These are phyloP conservation scores for Grammomys dolichurus DNA, from an alignment of 2,113 vertebrate genomes.

Conservation along the genomic window DNA sequence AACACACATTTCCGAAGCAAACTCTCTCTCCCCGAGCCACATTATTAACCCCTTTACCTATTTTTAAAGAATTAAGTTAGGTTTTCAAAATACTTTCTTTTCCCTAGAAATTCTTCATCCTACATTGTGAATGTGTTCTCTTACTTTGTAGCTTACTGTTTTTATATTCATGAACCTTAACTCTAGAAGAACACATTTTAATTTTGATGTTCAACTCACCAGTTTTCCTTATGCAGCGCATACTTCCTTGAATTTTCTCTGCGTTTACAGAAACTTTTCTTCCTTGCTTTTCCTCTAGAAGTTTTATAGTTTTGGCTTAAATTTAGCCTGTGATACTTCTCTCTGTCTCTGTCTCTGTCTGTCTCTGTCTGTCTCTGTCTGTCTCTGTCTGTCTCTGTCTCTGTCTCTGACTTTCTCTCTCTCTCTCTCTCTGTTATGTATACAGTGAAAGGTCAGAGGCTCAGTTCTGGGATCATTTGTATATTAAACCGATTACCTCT, in stretches of 20 bases:
- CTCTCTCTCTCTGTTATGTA: too few species aligned
- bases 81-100: neutral
- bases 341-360: too few species aligned
- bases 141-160: neutral
- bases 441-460: neutral
- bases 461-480: neutral
- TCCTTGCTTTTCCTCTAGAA: neutral
- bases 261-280: slow-evolving; percentile 19
- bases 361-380: too few species aligned
- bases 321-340: neutral
- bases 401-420: too few species aligned
- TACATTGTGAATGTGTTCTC: neutral
- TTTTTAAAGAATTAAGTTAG: slow-evolving; percentile 16
- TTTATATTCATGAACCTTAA: neutral
- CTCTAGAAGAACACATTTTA: slow-evolving; percentile 12
- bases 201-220: neutral
- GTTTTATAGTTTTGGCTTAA: slow-evolving; percentile 34
- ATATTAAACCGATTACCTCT: neutral
- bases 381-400: too few species aligned
- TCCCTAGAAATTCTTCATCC: neutral
- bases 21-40: neutral
- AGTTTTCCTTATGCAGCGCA: neutral
- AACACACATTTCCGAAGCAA: neutral
- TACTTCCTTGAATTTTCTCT: neutral
- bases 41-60: neutral